phyloP scores from a whole-genome alignment of 1,140 invertebrate species.

The Spodoptera litura region DNA sequence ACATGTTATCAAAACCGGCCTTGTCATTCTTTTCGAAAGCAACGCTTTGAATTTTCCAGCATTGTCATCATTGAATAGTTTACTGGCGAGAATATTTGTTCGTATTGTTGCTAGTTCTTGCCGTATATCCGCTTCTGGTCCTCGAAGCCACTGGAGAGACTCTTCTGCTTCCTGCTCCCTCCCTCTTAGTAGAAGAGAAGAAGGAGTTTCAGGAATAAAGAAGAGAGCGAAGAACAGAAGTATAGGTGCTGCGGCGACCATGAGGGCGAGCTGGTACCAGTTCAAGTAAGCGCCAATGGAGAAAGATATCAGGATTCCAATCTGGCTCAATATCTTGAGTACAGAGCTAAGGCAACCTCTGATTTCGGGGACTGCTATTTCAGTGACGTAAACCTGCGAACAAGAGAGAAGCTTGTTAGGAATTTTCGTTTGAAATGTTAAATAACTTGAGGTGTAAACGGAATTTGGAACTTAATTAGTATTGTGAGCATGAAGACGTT shows the following conservation, averaged over 20 bases:
- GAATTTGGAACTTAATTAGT: too few species aligned
- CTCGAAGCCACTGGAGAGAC: slow-evolving; percentile 92
- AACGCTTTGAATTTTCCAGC: slow-evolving; percentile 82
- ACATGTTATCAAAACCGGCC: slow-evolving; percentile 92
- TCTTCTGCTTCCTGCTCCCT: slow-evolving; percentile 92
- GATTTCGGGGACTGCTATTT: slow-evolving; percentile 94
- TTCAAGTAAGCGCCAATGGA: slow-evolving; percentile 92
- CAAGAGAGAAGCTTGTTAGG: slow-evolving; percentile 58
- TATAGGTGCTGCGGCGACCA: slow-evolving; percentile 91
- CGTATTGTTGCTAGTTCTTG: slow-evolving; percentile 90
- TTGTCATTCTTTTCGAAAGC: slow-evolving; percentile 86
- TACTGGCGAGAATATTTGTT: slow-evolving; percentile 88
- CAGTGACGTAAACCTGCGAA: slow-evolving; percentile 94
- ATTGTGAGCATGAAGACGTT: too few species aligned
- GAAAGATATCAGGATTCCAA: slow-evolving; percentile 94
- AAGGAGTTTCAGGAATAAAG: slow-evolving; percentile 94
- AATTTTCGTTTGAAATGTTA: background rate
- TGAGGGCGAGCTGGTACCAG: slow-evolving; percentile 92
- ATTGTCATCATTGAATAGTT: slow-evolving; percentile 72
- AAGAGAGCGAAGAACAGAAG: slow-evolving; percentile 89
- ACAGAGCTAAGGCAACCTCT: slow-evolving; percentile 94
- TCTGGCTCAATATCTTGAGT: slow-evolving; percentile 93
- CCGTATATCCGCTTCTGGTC: slow-evolving; percentile 90
- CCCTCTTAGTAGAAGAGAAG: slow-evolving; percentile 91
- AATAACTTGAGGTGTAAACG: too few species aligned